Conservation (phyloP, 2,797 vertebrate species). For the Trachops cirrhosus region DNA sequence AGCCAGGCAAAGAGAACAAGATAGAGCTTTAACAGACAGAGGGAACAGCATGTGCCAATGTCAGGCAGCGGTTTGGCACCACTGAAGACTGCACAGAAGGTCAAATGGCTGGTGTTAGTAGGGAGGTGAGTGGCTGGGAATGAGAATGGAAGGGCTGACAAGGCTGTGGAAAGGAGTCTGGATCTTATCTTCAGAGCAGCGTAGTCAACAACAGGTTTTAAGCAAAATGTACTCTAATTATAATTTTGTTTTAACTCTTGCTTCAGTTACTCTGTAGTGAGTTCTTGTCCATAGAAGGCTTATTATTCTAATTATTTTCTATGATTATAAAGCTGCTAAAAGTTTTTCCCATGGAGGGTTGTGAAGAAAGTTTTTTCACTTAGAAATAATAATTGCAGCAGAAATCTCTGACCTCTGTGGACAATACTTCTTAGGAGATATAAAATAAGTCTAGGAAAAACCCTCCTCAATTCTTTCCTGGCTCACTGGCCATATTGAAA, state of each 20-base stretch:
- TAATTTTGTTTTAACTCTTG: slow-evolving; percentile 23
- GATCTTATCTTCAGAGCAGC: not conserved
- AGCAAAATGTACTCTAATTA: not conserved
- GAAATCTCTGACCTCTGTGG: not conserved
- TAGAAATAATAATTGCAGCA: not conserved
- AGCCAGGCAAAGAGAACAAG: not conserved
- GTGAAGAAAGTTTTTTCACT: not conserved
- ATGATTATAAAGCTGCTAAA: not conserved
- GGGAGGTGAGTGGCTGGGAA: not conserved
- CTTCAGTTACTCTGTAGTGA: not conserved
- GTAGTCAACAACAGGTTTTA: not conserved
- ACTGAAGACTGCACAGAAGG: not conserved
- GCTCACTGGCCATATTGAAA: not conserved
- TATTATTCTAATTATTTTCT: not conserved
- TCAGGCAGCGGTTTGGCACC: not conserved
- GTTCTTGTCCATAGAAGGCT: not conserved
- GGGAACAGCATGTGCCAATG: not conserved
- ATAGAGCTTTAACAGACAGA: not conserved
- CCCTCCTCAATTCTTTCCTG: not conserved
- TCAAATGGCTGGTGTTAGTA: not conserved
- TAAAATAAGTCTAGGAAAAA: not conserved
- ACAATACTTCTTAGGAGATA: not conserved
- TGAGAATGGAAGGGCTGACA: not conserved
- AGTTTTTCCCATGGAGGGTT: not conserved
- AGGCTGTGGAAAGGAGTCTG: not conserved